A percentile compares a stretch with the other conserved stretches of the same genome.
phyloP scores from a whole-genome alignment of 2,888 invertebrate species.

The Idaea biselata region DNA sequence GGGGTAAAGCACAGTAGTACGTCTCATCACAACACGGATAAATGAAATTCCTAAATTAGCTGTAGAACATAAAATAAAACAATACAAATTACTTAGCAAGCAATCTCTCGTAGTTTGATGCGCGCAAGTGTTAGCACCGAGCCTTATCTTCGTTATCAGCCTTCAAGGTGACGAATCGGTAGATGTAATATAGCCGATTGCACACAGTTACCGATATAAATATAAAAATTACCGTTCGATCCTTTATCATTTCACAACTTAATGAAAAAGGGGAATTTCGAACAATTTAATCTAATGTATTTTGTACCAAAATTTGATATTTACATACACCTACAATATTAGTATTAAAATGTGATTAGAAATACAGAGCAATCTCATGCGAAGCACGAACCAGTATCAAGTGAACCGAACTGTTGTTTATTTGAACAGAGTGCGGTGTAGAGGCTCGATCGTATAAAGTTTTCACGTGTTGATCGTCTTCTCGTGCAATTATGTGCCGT shows the following conservation, averaged over 20 bases:
- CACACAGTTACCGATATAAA: conserved; percentile 50
- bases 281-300: neutral
- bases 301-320: conserved; percentile 1
- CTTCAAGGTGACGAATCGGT: conserved; percentile 69
- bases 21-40: neutral
- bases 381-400: neutral
- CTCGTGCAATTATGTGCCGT: conserved; percentile 59
- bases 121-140: conserved; percentile 40
- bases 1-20: neutral
- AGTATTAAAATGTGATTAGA: neutral
- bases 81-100: neutral
- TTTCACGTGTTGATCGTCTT: conserved; percentile 45
- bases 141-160: conserved; percentile 66
- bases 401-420: neutral
- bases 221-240: conserved; percentile 43
- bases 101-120: conserved; percentile 14
- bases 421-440: conserved; percentile 16
- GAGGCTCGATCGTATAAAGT: conserved; percentile 26
- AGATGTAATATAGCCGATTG: conserved; percentile 64
- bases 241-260: conserved; percentile 35
- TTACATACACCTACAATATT: neutral
- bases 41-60: neutral
- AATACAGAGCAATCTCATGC: too few species aligned
- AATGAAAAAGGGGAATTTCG: conserved; percentile 7
- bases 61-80: neutral